Evolutionary conservation across 2,797 vertebrate species (phyloP).

Genomic region (Manis javanica): DNA sequence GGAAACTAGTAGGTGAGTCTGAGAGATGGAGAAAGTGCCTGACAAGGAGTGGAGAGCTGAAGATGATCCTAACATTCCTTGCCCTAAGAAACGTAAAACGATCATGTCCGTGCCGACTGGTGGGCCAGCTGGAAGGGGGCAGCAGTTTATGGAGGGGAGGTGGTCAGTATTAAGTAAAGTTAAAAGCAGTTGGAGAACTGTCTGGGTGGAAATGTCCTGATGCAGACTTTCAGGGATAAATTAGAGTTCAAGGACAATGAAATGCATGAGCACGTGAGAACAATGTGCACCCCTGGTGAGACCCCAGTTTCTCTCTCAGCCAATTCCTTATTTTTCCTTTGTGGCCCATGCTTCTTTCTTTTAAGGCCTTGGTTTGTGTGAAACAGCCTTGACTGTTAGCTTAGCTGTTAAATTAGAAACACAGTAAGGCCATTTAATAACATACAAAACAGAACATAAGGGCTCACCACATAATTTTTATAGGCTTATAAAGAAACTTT

Average conservation of each 20-base stretch:
- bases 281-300: neutral
- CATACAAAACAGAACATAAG: neutral
- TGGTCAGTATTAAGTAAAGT: neutral
- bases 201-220: neutral
- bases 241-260: neutral
- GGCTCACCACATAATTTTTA: neutral
- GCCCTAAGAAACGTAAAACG: neutral
- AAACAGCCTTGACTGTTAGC: neutral
- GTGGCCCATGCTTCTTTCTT: neutral
- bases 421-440: slow-evolving; percentile 7
- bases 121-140: neutral
- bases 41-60: neutral
- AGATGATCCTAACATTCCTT: neutral
- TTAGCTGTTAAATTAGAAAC: slow-evolving; percentile 32
- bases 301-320: neutral
- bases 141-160: neutral
- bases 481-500: neutral
- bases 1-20: neutral
- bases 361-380: neutral
- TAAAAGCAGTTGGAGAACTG: neutral
- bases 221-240: neutral
- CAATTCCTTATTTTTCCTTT: neutral
- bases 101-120: neutral
- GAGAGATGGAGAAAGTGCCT: neutral
- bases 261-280: neutral